Conservation (phyloP, 2,797 vertebrate genomes). For the Choloepus didactylus region DNA sequence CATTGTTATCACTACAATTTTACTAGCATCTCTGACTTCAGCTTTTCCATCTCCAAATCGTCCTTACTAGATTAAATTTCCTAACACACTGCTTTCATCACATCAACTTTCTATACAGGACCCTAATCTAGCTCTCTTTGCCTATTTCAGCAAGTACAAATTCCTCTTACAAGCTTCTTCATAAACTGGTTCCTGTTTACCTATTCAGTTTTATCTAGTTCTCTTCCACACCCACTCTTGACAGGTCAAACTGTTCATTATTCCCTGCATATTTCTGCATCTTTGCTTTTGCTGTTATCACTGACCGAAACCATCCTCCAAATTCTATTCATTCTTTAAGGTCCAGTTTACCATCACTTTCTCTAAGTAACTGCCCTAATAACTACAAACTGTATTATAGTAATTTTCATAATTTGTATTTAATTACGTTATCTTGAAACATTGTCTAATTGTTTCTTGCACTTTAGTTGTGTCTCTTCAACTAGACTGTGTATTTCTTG, state of each 20-base stretch:
- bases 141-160: conserved; percentile 46
- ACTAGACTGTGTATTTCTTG: conserved; percentile 21
- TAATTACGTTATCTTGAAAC: conserved; percentile 35
- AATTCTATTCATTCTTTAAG: conserved; percentile 67
- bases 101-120: background rate
- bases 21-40: background rate
- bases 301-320: conserved; percentile 65
- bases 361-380: conserved; percentile 30
- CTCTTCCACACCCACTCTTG: conserved; percentile 44
- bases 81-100: conserved; percentile 30
- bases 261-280: conserved; percentile 51
- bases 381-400: background rate
- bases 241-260: conserved; percentile 53
- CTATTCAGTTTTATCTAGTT: conserved; percentile 39
- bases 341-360: conserved; percentile 18
- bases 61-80: conserved; percentile 26
- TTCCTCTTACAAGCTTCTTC: conserved; percentile 21
- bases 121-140: background rate
- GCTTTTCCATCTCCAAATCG: background rate
- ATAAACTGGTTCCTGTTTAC: conserved; percentile 51
- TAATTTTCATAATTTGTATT: conserved; percentile 45
- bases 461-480: conserved; percentile 39
- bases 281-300: conserved; percentile 59
- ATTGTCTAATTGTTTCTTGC: conserved; percentile 13
- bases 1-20: background rate